Evolutionary conservation across 1,140 invertebrate genomes (phyloP), one percentile per base, ranked within the genome.

Genomic region (Lordiphosa clarofinis): DNA sequence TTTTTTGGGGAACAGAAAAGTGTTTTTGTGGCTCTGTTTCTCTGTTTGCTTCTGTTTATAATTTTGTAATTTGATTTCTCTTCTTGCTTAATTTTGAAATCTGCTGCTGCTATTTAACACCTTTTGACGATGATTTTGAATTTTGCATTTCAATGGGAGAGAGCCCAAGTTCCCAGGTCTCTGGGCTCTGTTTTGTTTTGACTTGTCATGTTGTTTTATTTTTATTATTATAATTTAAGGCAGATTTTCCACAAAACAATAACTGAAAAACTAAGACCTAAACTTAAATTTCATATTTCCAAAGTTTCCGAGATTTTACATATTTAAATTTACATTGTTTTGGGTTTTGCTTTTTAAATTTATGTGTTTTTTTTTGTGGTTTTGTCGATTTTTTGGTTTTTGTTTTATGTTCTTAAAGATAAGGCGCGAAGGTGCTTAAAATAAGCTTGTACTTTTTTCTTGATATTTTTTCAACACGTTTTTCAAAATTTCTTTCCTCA

Each of bases 381-480:
- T 84, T 84, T 67, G 60, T 72, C 49, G 62, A 67, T 82, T 74
- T 73, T 71, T 73, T 82, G 67, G 52, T 73, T 56, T 66, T 75
- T 71, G 76, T 89, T 89, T 90, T 90, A 90, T 89, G 88, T 89
- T 90, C 90, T 90, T 90, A 91, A 91, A 92, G 92, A 92, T 92
- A 92, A 92, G 92, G 92, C 92, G 92, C 92, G 91, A 92, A 92
- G 92, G 92, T 92, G 92, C 92, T 92, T 92, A 91, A 92, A 92
- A 91, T 92, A 92, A 92, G 92, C 92, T 92, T 92, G 92, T 92
- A 92, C 92, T 92, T 92, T 92, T 92, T 92, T 91, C 90, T 90
- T 92, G 92, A 92, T 92, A 92, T 88, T 88, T 88, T 89, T 88
- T 71, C 74, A 88, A 76, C 73, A 87, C 76, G 81, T 87, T 87